Evolutionary conservation across 92 coral and sea anemone species (phyloP).

Genomic region (Zoanthus gigantus): DNA sequence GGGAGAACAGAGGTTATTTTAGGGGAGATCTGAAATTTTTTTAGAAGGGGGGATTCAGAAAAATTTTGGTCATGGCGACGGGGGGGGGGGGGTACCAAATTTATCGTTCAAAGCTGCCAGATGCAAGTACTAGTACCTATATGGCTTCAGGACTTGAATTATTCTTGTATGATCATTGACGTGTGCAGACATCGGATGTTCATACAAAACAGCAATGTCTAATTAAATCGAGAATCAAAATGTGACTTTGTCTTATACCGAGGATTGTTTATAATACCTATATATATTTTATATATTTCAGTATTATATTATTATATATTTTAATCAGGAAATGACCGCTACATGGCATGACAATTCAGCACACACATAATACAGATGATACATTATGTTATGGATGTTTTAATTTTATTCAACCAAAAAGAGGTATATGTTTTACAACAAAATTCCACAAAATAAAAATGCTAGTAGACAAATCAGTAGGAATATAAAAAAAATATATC

Average conservation of each 20-base stretch:
- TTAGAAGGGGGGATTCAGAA: too few species aligned
- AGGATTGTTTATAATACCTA: background rate
- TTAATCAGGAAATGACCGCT: slow-evolving; percentile 5
- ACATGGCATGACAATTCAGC: slow-evolving; percentile 15
- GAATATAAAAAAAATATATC: too few species aligned
- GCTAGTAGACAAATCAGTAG: too few species aligned
- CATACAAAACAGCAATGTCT: slow-evolving; percentile 6
- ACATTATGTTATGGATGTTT: background rate
- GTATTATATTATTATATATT: too few species aligned
- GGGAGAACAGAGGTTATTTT: too few species aligned
- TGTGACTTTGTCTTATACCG: background rate
- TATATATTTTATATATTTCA: background rate
- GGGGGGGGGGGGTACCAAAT: background rate
- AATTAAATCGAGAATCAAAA: slow-evolving; percentile 22
- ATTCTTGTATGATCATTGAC: too few species aligned
- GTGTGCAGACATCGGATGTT: background rate
- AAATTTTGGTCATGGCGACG: too few species aligned
- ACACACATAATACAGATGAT: slow-evolving; percentile 16
- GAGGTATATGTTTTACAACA: background rate
- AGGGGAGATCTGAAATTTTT: too few species aligned
- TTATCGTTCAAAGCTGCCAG: background rate
- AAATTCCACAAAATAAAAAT: too few species aligned
- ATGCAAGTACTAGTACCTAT: background rate
- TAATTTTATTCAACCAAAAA: slow-evolving; percentile 4
- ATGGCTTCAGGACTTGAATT: background rate